These are phyloP conservation scores for Psilopogon haemacephalus DNA, from an alignment of 2,113 vertebrate species.

Conservation along the genomic window DNA sequence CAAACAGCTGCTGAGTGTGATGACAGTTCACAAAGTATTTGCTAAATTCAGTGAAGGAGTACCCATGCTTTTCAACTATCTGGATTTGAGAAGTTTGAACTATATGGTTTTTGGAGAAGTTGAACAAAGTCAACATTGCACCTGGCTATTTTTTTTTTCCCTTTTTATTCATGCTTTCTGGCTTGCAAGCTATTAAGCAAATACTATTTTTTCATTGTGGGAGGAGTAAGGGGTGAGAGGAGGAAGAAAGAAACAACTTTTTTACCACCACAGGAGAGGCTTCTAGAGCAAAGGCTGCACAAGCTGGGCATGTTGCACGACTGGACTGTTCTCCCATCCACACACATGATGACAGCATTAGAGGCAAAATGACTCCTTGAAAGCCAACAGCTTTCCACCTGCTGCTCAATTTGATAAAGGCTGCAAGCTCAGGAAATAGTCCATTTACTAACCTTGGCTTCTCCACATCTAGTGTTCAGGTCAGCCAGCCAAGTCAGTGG, in stretches of 20 bases:
- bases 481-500: neutral
- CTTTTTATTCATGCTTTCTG: neutral
- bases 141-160: neutral
- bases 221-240: too few species aligned
- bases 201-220: neutral
- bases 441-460: constrained; percentile 1
- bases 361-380: neutral
- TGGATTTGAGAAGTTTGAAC: neutral
- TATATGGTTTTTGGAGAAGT: neutral
- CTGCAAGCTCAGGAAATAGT: neutral
- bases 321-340: neutral
- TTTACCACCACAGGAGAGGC: neutral
- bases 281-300: neutral
- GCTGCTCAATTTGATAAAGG: neutral
- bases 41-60: neutral
- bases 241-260: rapidly evolving
- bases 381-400: constrained; percentile 5
- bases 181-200: neutral
- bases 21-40: neutral
- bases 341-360: neutral
- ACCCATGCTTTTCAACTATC: neutral
- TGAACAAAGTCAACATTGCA: neutral
- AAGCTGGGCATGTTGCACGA: neutral
- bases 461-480: neutral
- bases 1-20: neutral